Evolutionary conservation across 2,113 vertebrate species (phyloP).

Genomic region (Bubo scandiacus): DNA sequence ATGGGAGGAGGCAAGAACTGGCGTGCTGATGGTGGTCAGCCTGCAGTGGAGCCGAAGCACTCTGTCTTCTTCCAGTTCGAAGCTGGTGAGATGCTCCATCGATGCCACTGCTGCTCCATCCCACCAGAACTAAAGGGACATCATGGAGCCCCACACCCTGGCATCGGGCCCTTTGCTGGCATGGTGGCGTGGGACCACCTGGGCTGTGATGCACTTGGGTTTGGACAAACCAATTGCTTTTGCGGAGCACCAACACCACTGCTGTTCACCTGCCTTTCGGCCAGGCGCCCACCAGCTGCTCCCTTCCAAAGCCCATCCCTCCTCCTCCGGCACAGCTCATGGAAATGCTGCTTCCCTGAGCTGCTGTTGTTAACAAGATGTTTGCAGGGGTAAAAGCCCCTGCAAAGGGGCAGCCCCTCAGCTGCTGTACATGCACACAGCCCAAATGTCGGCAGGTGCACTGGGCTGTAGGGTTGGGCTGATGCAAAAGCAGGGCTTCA

Average conservation of each 20-base stretch:
- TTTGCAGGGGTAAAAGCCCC: neutral
- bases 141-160: neutral
- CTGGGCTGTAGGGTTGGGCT: rapidly evolving
- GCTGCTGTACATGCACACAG: neutral
- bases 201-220: neutral
- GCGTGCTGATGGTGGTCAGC: neutral
- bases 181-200: neutral
- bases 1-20: neutral
- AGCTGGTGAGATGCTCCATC: neutral
- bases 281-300: neutral
- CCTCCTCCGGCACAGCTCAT: rapidly evolving
- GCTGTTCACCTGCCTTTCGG: neutral
- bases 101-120: neutral
- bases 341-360: neutral
- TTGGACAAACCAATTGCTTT: neutral
- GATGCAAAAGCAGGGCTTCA: neutral
- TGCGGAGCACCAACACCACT: neutral
- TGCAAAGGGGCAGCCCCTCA: neutral
- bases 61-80: neutral
- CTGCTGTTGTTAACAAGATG: neutral
- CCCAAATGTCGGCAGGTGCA: neutral
- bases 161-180: neutral
- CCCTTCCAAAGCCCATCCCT: neutral
- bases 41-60: neutral
- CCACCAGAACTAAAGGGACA: neutral